Percentiles rank a stretch among this genome's conserved stretches.
phyloP scores from a whole-genome alignment of 2,113 vertebrate species.

The Seriola aureovittata region DNA sequence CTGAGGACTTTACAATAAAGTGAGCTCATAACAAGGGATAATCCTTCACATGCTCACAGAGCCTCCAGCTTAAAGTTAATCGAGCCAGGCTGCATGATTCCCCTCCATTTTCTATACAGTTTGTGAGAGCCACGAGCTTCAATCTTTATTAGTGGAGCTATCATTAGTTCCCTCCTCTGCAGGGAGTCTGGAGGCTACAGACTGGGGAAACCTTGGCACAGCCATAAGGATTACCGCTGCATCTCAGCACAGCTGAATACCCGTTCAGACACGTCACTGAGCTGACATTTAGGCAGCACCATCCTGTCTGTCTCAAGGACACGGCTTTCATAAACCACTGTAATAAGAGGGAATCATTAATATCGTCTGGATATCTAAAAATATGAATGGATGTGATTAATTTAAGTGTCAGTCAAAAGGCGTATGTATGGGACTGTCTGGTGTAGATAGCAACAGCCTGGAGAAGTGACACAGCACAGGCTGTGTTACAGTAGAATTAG shows the following conservation, averaged over 20 bases:
- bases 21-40: conserved; percentile 68
- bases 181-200: conserved; percentile 69
- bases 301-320: conserved; percentile 74
- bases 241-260: conserved; percentile 39
- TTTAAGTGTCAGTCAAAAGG: conserved; percentile 76
- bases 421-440: conserved; percentile 35
- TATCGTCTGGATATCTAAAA: conserved; percentile 60
- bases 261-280: conserved; percentile 26
- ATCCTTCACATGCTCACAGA: conserved; percentile 68
- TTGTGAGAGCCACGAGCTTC: conserved; percentile 54
- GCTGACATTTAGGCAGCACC: conserved; percentile 77
- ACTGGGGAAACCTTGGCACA: conserved; percentile 68
- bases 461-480: neutral
- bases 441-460: conserved; percentile 23
- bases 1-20: conserved; percentile 63
- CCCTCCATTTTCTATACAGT: conserved; percentile 66
- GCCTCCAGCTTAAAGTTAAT: conserved; percentile 72
- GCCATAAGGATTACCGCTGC: conserved; percentile 71
- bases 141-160: conserved; percentile 74
- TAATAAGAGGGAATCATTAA: conserved; percentile 73
- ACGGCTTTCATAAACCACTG: conserved; percentile 70
- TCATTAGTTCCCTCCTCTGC: conserved; percentile 70
- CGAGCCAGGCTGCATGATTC: conserved; percentile 45
- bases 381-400: conserved; percentile 63
- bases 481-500: neutral